Evolutionary conservation across 2,797 vertebrate genomes (phyloP).

Genomic region (Crenuchus spilurus): DNA sequence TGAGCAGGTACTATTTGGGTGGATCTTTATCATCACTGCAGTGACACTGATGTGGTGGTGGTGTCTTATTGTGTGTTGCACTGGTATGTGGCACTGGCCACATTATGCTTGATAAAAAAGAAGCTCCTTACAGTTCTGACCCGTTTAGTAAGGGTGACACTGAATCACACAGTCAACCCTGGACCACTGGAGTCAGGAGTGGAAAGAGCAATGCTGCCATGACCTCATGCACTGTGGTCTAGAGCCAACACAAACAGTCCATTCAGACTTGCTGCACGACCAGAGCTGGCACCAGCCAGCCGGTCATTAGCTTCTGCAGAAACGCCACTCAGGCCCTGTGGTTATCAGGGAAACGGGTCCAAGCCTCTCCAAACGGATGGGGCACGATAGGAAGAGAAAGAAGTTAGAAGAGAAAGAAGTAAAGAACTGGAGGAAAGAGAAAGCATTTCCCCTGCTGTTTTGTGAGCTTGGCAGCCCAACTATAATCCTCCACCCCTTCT

Average conservation of each 20-base stretch:
- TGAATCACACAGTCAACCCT: neutral
- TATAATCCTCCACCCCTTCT: slow-evolving; percentile 48
- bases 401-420: neutral
- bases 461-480: slow-evolving; percentile 39
- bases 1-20: too few relatives aligned
- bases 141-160: too few relatives aligned
- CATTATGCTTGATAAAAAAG: too few relatives aligned
- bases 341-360: neutral
- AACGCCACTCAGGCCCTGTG: neutral
- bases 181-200: neutral
- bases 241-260: slow-evolving; percentile 33
- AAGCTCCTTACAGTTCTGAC: too few relatives aligned
- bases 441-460: slow-evolving; percentile 4
- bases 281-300: slow-evolving; percentile 12
- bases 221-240: slow-evolving; percentile 18
- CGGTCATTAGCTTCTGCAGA: neutral
- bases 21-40: too few relatives aligned
- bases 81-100: too few relatives aligned
- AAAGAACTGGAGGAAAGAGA: neutral
- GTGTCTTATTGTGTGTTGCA: too few relatives aligned
- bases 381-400: too few relatives aligned
- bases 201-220: slow-evolving; percentile 25
- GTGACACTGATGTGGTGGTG: too few relatives aligned
- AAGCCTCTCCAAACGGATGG: slow-evolving; percentile 18
- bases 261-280: slow-evolving; percentile 18